These are phyloP conservation scores for Lepus townsendii DNA, from an alignment of 2,797 vertebrate genomes.

Conservation along the genomic window DNA sequence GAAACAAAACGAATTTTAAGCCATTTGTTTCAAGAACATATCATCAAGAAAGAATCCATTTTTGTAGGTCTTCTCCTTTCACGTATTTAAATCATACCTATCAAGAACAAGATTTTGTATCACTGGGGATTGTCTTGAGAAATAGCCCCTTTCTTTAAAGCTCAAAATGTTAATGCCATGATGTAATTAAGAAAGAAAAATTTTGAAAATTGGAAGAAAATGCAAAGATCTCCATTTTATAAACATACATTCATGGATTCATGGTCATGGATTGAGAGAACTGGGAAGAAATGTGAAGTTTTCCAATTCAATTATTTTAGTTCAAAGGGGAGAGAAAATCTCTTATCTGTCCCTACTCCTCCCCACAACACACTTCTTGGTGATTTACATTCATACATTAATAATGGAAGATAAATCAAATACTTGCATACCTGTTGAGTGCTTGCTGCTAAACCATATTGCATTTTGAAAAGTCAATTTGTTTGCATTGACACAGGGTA, in stretches of 20 bases:
- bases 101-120: neutral
- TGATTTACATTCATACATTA: neutral
- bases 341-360: rapidly evolving
- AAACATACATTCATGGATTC: neutral
- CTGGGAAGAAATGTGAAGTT: neutral
- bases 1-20: neutral
- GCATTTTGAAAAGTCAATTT: neutral
- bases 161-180: neutral
- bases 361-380: neutral
- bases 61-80: neutral
- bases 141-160: neutral
- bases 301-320: neutral
- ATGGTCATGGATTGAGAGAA: neutral
- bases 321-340: neutral
- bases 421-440: constrained; percentile 28
- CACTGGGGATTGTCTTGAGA: neutral
- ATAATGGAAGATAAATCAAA: neutral
- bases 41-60: neutral
- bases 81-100: constrained; percentile 15
- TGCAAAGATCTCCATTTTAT: neutral
- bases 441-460: constrained; percentile 24
- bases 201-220: neutral
- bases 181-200: neutral
- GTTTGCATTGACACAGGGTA: constrained; percentile 34
- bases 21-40: neutral